Evolutionary conservation across 2,888 invertebrate genomes (phyloP).

Genomic region (Drosophila mercatorum): DNA sequence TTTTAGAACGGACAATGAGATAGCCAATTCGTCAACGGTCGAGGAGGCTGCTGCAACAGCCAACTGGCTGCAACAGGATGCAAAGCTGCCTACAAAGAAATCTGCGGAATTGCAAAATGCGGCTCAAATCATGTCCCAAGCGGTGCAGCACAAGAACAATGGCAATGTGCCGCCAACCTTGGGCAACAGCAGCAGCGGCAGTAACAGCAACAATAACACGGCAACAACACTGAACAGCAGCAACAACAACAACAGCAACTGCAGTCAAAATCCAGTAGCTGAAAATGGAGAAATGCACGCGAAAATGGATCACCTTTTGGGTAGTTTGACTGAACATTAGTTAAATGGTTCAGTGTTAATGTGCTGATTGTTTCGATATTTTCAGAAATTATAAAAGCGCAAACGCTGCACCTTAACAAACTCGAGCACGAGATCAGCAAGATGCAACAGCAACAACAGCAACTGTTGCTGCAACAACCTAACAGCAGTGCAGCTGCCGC

Average conservation of each 20-base stretch:
- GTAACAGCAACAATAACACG: slow-evolving; percentile 50
- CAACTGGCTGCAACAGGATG: slow-evolving; percentile 65
- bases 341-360: not conserved
- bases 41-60: slow-evolving; percentile 27
- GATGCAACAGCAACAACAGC: slow-evolving; percentile 59
- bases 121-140: slow-evolving; percentile 82
- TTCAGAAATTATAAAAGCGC: slow-evolving; percentile 85
- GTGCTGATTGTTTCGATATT: not conserved
- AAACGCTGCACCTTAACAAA: slow-evolving; percentile 85
- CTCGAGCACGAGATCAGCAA: slow-evolving; percentile 84
- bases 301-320: slow-evolving; percentile 82
- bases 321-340: slow-evolving; percentile 50
- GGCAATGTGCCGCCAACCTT: slow-evolving; percentile 69
- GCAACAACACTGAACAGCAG: slow-evolving; percentile 45
- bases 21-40: slow-evolving; percentile 44
- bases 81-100: slow-evolving; percentile 77
- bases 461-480: slow-evolving; percentile 25
- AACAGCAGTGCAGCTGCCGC: slow-evolving; percentile 51
- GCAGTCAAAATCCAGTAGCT: slow-evolving; percentile 40
- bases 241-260: slow-evolving; percentile 39
- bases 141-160: slow-evolving; percentile 75
- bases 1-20: slow-evolving; percentile 50
- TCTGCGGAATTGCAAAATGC: slow-evolving; percentile 83
- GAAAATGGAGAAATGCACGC: slow-evolving; percentile 67
- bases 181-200: slow-evolving; percentile 54